phyloP scores from a whole-genome alignment of 30 jellyfish, hydroid and myxozoan genomes.

The Aurelia sp. region DNA sequence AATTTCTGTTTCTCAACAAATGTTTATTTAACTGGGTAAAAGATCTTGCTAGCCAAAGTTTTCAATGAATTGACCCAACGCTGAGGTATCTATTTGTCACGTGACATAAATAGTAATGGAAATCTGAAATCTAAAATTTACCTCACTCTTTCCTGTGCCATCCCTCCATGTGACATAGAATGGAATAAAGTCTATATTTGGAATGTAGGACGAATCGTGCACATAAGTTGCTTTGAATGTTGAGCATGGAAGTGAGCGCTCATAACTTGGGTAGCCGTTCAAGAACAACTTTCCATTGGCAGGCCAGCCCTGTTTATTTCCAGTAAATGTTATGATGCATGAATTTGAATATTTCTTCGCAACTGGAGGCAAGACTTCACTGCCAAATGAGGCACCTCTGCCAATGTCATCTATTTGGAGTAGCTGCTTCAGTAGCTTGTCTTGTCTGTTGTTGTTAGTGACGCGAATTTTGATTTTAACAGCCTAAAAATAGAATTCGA shows the following conservation, averaged over 20 bases:
- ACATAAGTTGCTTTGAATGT: conserved; percentile 52
- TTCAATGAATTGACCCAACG: too few species aligned
- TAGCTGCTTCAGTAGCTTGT: neutral
- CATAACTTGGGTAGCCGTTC: neutral
- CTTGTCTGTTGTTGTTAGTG: conserved; percentile 11
- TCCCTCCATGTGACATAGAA: conserved; percentile 2
- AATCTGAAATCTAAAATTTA: neutral
- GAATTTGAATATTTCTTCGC: neutral
- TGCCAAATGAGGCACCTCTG: conserved; percentile 18
- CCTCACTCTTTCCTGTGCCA: neutral
- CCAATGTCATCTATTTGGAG: conserved; percentile 18
- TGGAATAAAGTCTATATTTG: conserved; percentile 58
- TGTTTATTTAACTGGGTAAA: too few species aligned
- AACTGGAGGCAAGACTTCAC: conserved; percentile 26
- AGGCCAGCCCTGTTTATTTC: conserved; percentile 36
- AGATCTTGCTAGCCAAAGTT: too few species aligned
- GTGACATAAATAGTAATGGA: too few species aligned
- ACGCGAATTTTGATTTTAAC: conserved; percentile 25
- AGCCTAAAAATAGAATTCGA: conserved; percentile 18
- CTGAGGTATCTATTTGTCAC: too few species aligned
- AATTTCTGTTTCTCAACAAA: too few species aligned
- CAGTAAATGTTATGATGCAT: conserved; percentile 10
- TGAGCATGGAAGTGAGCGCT: conserved; percentile 23
- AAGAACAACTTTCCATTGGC: conserved; percentile 40
- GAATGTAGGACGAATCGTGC: conserved; percentile 64